Conservation (phyloP, 2,113 vertebrate genomes). For the Megaleporinus macrocephalus region DNA sequence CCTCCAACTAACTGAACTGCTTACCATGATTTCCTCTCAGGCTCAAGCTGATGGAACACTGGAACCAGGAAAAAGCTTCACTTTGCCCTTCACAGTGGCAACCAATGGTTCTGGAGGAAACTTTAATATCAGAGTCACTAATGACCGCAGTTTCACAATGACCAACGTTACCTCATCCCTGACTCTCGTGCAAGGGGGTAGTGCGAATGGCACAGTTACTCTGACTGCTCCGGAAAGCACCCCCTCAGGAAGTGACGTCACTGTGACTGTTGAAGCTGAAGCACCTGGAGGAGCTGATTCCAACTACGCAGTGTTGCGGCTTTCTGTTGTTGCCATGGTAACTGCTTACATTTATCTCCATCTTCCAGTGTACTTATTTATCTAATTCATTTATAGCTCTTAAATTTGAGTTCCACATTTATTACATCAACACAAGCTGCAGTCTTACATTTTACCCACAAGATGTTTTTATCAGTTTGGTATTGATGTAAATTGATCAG, state of each 20-base stretch:
- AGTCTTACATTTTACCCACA: too few species aligned
- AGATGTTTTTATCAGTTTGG: too few species aligned
- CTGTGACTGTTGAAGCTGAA: constrained; percentile 69
- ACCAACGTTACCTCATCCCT: constrained; percentile 40
- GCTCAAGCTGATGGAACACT: constrained; percentile 48
- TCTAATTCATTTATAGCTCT: too few species aligned
- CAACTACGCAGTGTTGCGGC: constrained; percentile 70
- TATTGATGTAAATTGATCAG: too few species aligned
- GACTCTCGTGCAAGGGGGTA: constrained; percentile 34
- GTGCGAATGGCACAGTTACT: constrained; percentile 55
- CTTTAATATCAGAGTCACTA: constrained; percentile 62
- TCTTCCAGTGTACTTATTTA: too few species aligned
- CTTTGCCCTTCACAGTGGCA: constrained; percentile 62
- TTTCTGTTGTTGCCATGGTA: constrained; percentile 70
- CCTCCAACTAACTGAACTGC: too few species aligned
- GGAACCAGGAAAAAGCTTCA: constrained; percentile 65
- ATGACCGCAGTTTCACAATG: constrained; percentile 60
- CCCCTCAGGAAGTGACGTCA: constrained; percentile 68
- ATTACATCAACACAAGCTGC: too few species aligned
- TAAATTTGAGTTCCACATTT: too few species aligned
- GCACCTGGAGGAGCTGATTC: constrained; percentile 53
- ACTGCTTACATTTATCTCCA: neutral
- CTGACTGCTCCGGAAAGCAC: constrained; percentile 56
- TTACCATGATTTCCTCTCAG: constrained; percentile 50
- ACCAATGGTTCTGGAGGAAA: constrained; percentile 26